Evolutionary conservation across 2,113 vertebrate species (phyloP), one percentile per base, ranked within the genome.

Genomic region (Microcebus lehilahytsara): DNA sequence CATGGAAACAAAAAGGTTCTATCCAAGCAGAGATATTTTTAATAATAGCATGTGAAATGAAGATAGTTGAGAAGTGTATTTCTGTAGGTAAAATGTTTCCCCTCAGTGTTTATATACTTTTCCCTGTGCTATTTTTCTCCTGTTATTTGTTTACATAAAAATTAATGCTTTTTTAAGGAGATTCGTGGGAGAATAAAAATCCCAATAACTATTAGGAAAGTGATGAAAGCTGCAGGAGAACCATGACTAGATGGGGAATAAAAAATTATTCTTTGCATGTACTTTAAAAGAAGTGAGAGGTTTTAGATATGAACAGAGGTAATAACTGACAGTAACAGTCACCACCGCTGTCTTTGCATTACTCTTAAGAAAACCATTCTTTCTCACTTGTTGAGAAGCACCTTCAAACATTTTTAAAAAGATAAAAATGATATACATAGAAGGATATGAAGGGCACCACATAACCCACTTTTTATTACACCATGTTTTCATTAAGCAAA

Each of bases 1-100:
- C 67, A 56, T 84, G 93, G 96, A 96, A 95, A 94, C 92, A 95
- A 32, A 71, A 83, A 27, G 51, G 89, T 71, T 96, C 84, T 85
- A 51, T 84, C 94, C 37, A 93, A 96, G 96, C 64, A 89, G 71
- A 92, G 86, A 89, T 89, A 96, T 96, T 97, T 97, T 96, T 95
- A 96, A 97, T 90, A 91, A 90, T 34, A 74, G 72, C 90, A 58
- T 96, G 95, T 96, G 96, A 97, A 93, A 91, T 66, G 78, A 81
- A 87, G 81, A 89, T 9, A 40, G 87, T n/a, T 62, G 58, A 69
- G 86, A 94, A 94, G 75, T 60, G 53, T 25, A 67, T 64, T 93
- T 95, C 90, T 91, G 40, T 88, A 97, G 90, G 90, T 71, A 87
- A 71, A 91, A 60, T 62, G 80, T 71, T 89, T 84, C 49, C 37